Evolutionary conservation across 2,888 invertebrate genomes (phyloP).

Genomic region (Scaeva pyrastri): DNA sequence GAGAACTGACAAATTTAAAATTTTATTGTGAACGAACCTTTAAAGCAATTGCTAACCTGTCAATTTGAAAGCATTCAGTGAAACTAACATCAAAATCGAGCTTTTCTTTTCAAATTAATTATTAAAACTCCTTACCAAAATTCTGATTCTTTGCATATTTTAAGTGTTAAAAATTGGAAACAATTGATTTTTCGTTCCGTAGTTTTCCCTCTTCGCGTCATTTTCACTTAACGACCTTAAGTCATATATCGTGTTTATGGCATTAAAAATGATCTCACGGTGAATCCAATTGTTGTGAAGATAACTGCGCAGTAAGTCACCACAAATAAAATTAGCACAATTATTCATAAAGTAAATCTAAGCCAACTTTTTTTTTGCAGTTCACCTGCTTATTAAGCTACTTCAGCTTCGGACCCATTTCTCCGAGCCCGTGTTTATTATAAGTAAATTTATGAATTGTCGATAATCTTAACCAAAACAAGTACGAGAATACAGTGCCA

Average conservation of each 20-base stretch:
- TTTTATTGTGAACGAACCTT: no score
- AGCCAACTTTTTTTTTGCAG: neutral
- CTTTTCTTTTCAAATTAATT: no score
- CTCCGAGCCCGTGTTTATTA: neutral
- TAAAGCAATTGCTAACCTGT: no score
- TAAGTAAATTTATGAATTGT: neutral
- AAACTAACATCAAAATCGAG: no score
- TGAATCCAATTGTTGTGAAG: neutral
- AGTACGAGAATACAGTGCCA: neutral
- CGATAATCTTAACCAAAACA: constrained; percentile 36
- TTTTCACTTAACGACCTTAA: neutral
- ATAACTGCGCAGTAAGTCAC: constrained; percentile 14
- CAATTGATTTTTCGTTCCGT: no score
- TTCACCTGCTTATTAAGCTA: constrained; percentile 19
- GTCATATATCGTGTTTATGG: neutral
- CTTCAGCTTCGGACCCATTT: neutral
- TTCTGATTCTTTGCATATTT: no score
- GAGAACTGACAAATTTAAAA: no score
- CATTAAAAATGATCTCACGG: constrained; percentile 20
- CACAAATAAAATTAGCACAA: constrained; percentile 29
- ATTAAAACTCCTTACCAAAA: no score
- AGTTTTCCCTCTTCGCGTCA: neutral
- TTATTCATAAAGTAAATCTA: constrained; percentile 17
- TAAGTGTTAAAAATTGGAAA: no score
- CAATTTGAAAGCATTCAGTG: no score